These are phyloP conservation scores for Coturnix japonica DNA, from an alignment of 2,113 vertebrate species.

Conservation along the genomic window DNA sequence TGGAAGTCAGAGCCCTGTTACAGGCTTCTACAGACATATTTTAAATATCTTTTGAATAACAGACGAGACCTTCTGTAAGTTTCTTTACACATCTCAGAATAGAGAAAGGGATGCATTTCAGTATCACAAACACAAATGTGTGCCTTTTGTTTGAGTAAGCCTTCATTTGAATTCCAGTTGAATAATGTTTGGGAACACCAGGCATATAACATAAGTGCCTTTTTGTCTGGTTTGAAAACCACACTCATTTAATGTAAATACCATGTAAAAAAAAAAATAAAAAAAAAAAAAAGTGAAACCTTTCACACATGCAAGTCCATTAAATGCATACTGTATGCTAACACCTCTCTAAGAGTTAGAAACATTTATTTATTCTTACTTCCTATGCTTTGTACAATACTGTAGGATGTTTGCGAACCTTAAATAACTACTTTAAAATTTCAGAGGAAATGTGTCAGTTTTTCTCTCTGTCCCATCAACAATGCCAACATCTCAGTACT, in stretches of 20 bases:
- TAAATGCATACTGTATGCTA: not conserved
- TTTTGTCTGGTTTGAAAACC: not conserved
- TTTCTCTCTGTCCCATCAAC: not conserved
- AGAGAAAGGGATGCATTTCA: not conserved
- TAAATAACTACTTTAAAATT: not conserved
- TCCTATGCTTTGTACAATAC: not conserved
- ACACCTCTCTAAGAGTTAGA: not conserved
- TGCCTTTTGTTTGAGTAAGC: not conserved
- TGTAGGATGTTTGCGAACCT: not conserved
- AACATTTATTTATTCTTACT: not conserved
- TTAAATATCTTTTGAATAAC: not conserved
- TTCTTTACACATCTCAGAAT: not conserved
- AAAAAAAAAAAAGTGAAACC: not conserved
- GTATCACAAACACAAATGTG: not conserved
- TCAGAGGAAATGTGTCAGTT: not conserved
- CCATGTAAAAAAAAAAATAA: too few species aligned
- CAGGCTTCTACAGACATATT: not conserved
- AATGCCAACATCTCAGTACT: not conserved
- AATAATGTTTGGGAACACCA: not conserved
- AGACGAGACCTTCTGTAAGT: not conserved
- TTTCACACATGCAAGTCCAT: not conserved
- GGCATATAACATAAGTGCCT: accelerated
- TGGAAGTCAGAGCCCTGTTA: not conserved
- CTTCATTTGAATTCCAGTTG: not conserved
- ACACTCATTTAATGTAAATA: not conserved